Conservation (phyloP, 2,113 vertebrate genomes). For the Solea senegalensis region DNA sequence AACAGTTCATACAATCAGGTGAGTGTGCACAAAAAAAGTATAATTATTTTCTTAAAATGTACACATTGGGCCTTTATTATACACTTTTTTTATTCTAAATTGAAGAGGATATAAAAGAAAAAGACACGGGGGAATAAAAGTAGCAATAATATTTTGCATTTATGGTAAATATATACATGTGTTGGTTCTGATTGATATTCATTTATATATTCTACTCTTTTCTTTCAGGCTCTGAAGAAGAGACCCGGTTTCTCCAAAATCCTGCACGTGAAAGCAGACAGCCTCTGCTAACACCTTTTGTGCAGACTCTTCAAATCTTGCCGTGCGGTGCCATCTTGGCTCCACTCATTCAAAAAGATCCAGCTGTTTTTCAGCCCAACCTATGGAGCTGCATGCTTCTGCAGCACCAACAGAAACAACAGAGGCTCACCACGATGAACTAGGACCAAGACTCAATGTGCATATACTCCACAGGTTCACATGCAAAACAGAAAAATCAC, state of each 20-base stretch:
- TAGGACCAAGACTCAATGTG: constrained; percentile 31
- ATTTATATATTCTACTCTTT: neutral
- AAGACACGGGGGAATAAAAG: no score
- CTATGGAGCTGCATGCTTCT: constrained; percentile 20
- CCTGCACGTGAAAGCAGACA: constrained; percentile 96
- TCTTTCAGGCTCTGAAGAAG: constrained; percentile 90
- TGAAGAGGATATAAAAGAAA: no score
- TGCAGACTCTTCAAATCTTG: constrained; percentile 33
- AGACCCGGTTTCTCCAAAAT: constrained; percentile 99
- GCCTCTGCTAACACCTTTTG: constrained; percentile 88
- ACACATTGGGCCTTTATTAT: no score
- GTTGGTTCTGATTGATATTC: neutral
- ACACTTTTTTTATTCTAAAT: no score
- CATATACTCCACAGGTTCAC: constrained; percentile 35
- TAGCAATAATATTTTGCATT: neutral
- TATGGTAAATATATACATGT: neutral
- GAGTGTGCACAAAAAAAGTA: no score
- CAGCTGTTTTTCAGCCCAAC: constrained; percentile 51
- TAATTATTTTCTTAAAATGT: no score
- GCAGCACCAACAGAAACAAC: constrained; percentile 41
- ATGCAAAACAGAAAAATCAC: constrained; percentile 34
- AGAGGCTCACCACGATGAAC: constrained; percentile 28
- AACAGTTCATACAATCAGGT: no score
- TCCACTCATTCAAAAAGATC: constrained; percentile 46
- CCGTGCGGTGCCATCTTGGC: constrained; percentile 31